A percentile compares a stretch with the other conserved stretches of the same genome.
phyloP scores from a whole-genome alignment of 2,797 vertebrate genomes.

The Siniperca obscura region DNA sequence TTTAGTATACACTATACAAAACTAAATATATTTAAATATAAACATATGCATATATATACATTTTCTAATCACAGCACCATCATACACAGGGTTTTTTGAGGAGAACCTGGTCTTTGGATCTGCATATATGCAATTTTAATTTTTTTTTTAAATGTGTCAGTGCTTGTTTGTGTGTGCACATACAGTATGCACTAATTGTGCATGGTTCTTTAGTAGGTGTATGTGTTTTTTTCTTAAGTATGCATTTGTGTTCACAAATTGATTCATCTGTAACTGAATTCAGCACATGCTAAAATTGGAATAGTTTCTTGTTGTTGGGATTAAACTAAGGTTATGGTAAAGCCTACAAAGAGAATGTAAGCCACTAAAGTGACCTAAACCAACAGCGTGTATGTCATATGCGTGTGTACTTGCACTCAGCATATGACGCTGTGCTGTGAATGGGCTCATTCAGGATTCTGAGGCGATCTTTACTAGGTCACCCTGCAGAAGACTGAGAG shows the following conservation, averaged over 20 bases:
- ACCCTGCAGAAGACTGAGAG: constrained; percentile 83
- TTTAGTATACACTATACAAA: not conserved
- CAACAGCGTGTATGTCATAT: not conserved
- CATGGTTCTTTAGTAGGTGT: not conserved
- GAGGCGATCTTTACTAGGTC: constrained; percentile 73
- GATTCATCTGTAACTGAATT: not conserved
- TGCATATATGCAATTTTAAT: not conserved
- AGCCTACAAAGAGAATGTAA: not conserved
- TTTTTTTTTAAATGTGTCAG: not conserved
- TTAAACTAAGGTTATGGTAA: not conserved
- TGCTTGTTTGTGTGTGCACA: not conserved
- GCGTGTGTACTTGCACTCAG: constrained; percentile 27
- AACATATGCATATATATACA: no score
- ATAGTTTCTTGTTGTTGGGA: not conserved
- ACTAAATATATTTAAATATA: not conserved
- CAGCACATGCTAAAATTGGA: not conserved
- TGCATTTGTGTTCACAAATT: not conserved
- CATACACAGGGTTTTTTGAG: not conserved
- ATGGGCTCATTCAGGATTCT: constrained; percentile 75
- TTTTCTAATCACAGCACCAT: not conserved
- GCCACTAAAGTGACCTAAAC: constrained; percentile 24
- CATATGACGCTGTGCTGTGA: constrained; percentile 51
- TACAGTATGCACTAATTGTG: not conserved
- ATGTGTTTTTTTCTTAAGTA: not conserved
- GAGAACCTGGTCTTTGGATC: not conserved